phyloP scores from a whole-genome alignment of 2,797 vertebrate species.

The Salarias fasciatus region DNA sequence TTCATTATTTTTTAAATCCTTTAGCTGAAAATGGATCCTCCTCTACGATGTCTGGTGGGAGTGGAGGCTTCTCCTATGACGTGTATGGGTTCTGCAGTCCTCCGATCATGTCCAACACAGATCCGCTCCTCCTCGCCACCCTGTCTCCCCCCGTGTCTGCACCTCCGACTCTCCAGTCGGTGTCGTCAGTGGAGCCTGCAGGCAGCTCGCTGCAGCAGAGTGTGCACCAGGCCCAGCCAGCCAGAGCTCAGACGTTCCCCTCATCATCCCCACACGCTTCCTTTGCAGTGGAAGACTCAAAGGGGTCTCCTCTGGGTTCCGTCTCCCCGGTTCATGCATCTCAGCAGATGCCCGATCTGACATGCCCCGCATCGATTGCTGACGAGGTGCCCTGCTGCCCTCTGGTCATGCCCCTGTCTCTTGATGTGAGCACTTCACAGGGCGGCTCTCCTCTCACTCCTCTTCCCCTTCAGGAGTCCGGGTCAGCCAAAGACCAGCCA shows the following conservation, averaged over 20 bases:
- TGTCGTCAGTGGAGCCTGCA: constrained; percentile 55
- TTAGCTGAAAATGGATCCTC: constrained; percentile 78
- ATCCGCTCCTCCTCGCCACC: constrained; percentile 77
- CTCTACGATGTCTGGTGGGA: constrained; percentile 82
- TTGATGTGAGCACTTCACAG: constrained; percentile 75
- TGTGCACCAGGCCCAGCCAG: constrained; percentile 59
- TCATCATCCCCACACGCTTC: constrained; percentile 52
- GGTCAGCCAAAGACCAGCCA: constrained; percentile 66
- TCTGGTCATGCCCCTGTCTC: constrained; percentile 81
- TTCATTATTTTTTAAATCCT: neutral
- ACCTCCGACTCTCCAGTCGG: constrained; percentile 64
- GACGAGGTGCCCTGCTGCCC: constrained; percentile 84
- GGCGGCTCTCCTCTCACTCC: constrained; percentile 70
- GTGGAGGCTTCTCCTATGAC: constrained; percentile 78
- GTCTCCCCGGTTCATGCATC: constrained; percentile 69
- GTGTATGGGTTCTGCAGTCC: constrained; percentile 81
- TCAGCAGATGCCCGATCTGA: constrained; percentile 73
- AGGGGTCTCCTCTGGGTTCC: constrained; percentile 63
- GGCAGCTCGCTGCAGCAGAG: constrained; percentile 48
- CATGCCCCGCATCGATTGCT: constrained; percentile 65
- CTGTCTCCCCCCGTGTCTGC: constrained; percentile 74
- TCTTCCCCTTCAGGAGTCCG: constrained; percentile 71
- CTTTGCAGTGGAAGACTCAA: constrained; percentile 69
- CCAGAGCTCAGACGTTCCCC: constrained; percentile 44
- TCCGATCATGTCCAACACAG: constrained; percentile 78